A percentile compares a stretch with the other conserved stretches of the same genome.
Evolutionary conservation across 2,113 vertebrate species (phyloP).

Genomic region (Garra rufa): DNA sequence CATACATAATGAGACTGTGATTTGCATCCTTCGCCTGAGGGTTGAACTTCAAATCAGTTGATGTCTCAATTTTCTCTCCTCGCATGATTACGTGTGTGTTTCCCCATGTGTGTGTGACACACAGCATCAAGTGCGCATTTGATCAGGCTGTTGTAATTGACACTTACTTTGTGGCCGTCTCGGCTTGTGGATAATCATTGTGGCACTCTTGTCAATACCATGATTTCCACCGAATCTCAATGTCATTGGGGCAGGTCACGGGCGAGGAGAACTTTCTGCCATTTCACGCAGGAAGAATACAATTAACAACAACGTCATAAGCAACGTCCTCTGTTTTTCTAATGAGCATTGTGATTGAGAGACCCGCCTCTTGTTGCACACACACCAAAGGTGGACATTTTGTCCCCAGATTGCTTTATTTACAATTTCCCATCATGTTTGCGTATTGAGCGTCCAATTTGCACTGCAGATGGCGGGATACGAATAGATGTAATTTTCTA

Average conservation of each 20-base stretch:
- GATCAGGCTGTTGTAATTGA: slow-evolving; percentile 29
- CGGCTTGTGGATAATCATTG: neutral
- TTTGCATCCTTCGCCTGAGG: slow-evolving; percentile 46
- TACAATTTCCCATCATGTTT: slow-evolving; percentile 24
- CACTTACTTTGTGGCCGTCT: slow-evolving; percentile 5
- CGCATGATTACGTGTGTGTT: slow-evolving; percentile 37
- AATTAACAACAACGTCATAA: slow-evolving; percentile 41
- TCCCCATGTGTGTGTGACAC: slow-evolving; percentile 44
- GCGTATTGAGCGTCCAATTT: neutral
- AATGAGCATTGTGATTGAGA: slow-evolving; percentile 39
- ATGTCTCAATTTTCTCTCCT: slow-evolving; percentile 31
- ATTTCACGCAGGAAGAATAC: neutral
- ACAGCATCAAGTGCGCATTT: slow-evolving; percentile 17
- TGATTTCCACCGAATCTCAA: slow-evolving; percentile 12
- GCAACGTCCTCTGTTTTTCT: slow-evolving; percentile 29
- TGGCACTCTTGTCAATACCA: slow-evolving; percentile 3
- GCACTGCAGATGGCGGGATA: slow-evolving; percentile 23
- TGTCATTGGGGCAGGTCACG: slow-evolving; percentile 34
- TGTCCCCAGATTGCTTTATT: slow-evolving; percentile 45
- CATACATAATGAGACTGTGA: slow-evolving; percentile 24
- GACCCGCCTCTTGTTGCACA: slow-evolving; percentile 25
- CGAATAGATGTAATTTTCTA: slow-evolving; percentile 41
- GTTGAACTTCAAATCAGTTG: slow-evolving; percentile 34
- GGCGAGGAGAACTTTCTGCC: neutral
- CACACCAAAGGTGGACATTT: slow-evolving; percentile 36